Conservation (phyloP, 2,113 vertebrate genomes). For the Patagioenas fasciata region DNA sequence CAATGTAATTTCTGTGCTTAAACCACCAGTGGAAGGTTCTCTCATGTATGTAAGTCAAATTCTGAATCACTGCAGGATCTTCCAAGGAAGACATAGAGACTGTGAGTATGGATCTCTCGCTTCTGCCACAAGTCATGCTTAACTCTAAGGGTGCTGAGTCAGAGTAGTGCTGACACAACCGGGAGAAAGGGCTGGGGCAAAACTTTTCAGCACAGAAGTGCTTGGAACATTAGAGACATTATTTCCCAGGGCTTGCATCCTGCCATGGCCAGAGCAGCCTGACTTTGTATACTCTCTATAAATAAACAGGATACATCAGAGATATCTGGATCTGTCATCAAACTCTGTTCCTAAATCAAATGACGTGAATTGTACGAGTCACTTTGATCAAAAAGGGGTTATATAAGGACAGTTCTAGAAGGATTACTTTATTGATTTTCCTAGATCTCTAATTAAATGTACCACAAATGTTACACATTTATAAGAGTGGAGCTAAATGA, state of each 20-base stretch:
- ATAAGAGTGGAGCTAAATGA: not conserved
- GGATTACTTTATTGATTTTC: not conserved
- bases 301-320: not conserved
- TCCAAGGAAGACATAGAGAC: not conserved
- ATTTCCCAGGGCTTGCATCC: not conserved
- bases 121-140: not conserved
- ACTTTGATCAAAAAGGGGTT: not conserved
- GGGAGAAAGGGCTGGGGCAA: not conserved
- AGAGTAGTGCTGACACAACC: not conserved
- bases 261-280: not conserved
- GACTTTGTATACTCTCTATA: not conserved
- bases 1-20: not conserved
- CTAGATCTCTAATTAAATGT: not conserved
- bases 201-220: not conserved
- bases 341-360: not conserved
- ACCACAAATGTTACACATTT: not conserved
- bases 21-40: not conserved
- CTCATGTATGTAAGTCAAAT: not conserved
- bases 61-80: not conserved
- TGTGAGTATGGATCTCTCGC: not conserved
- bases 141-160: not conserved
- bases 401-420: not conserved
- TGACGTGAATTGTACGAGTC: not conserved
- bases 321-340: not conserved
- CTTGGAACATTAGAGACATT: not conserved